phyloP scores from a whole-genome alignment of 1,140 invertebrate species.

The Micrasema longulum region DNA sequence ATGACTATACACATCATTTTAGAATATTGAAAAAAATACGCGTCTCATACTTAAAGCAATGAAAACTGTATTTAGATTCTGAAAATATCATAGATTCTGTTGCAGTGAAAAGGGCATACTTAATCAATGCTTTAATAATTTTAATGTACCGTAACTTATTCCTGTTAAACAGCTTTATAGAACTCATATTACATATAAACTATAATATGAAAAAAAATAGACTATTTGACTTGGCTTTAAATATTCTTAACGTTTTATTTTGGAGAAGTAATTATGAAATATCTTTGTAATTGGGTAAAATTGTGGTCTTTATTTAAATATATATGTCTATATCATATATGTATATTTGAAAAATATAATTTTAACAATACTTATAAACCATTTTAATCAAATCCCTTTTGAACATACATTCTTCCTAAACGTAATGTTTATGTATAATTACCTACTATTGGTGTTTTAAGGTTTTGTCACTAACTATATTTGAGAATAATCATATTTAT shows the following conservation, averaged over 20 bases:
- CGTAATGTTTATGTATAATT: slow-evolving; percentile 39
- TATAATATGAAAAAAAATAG: slow-evolving; percentile 54
- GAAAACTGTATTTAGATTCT: too few species aligned
- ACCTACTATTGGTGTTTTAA: slow-evolving; percentile 31
- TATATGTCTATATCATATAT: slow-evolving; percentile 41
- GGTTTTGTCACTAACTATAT: slow-evolving; percentile 10
- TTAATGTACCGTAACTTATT: slow-evolving; percentile 51
- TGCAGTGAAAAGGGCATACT: slow-evolving; percentile 48
- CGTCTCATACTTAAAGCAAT: too few species aligned
- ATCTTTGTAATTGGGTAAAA: slow-evolving; percentile 49
- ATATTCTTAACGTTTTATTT: slow-evolving; percentile 54
- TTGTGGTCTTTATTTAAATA: slow-evolving; percentile 46
- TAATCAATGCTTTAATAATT: slow-evolving; percentile 54
- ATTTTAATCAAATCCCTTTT: slow-evolving; percentile 34
- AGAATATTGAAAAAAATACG: too few species aligned
- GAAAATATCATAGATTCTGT: too few species aligned
- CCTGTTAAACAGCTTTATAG: slow-evolving; percentile 54
- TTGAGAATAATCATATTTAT: slow-evolving; percentile 36
- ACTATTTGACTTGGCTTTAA: slow-evolving; percentile 56
- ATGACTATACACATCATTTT: too few species aligned
- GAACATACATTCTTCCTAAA: slow-evolving; percentile 12
- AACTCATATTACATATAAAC: slow-evolving; percentile 53
- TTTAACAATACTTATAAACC: slow-evolving; percentile 16
- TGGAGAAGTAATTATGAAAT: slow-evolving; percentile 43
- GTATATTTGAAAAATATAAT: slow-evolving; percentile 29